These are phyloP conservation scores for Aleiodes sp. DNA, from an alignment of 1,140 invertebrate genomes.

Conservation along the genomic window DNA sequence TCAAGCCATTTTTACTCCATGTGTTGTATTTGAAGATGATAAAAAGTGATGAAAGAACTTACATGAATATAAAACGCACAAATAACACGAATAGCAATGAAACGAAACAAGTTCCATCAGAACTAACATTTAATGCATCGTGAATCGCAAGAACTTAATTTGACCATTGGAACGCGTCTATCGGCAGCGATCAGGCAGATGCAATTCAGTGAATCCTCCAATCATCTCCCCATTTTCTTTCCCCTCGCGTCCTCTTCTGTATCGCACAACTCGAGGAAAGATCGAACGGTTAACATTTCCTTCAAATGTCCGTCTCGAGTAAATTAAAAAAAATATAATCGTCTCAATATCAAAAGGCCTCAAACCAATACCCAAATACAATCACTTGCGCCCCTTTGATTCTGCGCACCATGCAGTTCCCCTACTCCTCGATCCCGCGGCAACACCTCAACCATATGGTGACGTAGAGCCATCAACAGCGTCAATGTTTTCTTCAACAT, in stretches of 20 bases:
- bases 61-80: too few species aligned
- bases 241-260: not conserved
- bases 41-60: too few species aligned
- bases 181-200: slow-evolving; percentile 52
- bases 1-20: too few species aligned
- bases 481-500: slow-evolving; percentile 45
- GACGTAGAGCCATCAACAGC: slow-evolving; percentile 38
- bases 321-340: too few species aligned
- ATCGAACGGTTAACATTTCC: too few species aligned
- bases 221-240: slow-evolving; percentile 13
- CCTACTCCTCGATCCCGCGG: slow-evolving; percentile 37
- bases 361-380: too few species aligned
- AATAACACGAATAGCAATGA: too few species aligned
- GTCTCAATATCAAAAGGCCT: too few species aligned
- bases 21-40: too few species aligned
- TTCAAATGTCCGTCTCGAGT: too few species aligned
- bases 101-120: not conserved
- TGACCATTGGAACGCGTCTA: slow-evolving; percentile 58
- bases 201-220: slow-evolving; percentile 23
- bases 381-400: too few species aligned
- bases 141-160: slow-evolving; percentile 61
- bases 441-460: slow-evolving; percentile 51
- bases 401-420: too few species aligned
- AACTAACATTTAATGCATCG: not conserved
- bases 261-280: not conserved